Base-by-base conservation (phyloP, 1,140 invertebrate species). In the Zaprionus taronus region DNA sequence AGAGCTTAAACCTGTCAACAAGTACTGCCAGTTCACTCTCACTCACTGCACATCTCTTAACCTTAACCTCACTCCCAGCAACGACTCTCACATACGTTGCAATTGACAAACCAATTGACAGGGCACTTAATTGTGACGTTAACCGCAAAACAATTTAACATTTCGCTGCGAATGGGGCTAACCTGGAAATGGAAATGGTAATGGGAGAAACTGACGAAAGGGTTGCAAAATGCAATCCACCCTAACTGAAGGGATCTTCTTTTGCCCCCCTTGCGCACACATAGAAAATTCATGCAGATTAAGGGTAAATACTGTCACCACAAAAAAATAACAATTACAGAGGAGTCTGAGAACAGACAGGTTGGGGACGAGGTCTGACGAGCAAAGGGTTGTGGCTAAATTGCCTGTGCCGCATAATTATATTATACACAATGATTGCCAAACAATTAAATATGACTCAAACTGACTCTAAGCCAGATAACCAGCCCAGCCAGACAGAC, bases 31-130 rank as follows among this genome's bases (percentile, higher is more conserved):
- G 24, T 9, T 62, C 22, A 12, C 24, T 47, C 41, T 44, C 31
- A 34, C 31, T 34, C 31, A 34, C 31, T 34, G 31, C 31, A 11
- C 31, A 34, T 34, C 15, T 11, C 7, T 28, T n/a, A 6, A n/a
- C 20, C 47, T 38, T 17, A 17, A 17, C 3, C 47, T 36, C 28
- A 3, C 20, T 53, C 31, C 36, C 4, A 51, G 5, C 12, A 11
- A 20, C 47, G 12, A 22, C 47, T 12, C 47, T 20, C n/a, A 6
- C 28, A 17, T 63, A 49, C 38, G 15, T 63, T 63, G 60, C 71
- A 73, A 90, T 89, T 85, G 81, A 85, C 81, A 81, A 77, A 72
- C 76, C 83, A 89, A 90, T 90, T 89, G 84, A 90, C 85, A 82
- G 72, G 72, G 70, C 81, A 85, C 81, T 89, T 89, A 85, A 89